Evolutionary conservation across 35 echinoderm and acorn worm genomes (phyloP), one percentile per base, ranked within the genome.

Genomic region (Patiria miniata): DNA sequence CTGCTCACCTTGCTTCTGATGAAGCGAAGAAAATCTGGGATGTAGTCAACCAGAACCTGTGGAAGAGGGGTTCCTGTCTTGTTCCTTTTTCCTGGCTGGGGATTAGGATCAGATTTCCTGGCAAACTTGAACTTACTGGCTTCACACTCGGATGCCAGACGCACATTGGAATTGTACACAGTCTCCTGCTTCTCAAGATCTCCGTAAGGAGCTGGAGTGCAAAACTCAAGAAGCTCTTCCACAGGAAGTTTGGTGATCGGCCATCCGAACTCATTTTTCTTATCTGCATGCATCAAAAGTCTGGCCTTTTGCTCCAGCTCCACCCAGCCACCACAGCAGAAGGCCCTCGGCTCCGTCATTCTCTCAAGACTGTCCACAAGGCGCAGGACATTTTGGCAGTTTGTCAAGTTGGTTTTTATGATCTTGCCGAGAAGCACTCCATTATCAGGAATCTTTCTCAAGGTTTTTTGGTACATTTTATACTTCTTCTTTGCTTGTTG

Each of bases 291-390:
- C 65, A 73, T 73, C 65, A 26, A 26, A 18, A 73, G 34, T 26
- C 34, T 73, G 65, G 21, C 19, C 2, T 34, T 14, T 32, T 18
- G 14, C 10, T 30, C 29, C 65, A 73, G 26, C 65, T 73, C 65
- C 2, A 73, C 29, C 65, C 65, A 73, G 23, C 65, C 65, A 22
- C 65, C 65, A 36, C 65, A 73, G 65, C 65, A 73, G 29, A 73
- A 73, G 29, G 65, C 26, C 29, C 65, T 73, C 16, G 19, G 65
- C 29, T 73, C 19, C 29, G 65, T 23, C 65, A 73, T 12, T 23
- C 14, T 73, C 26, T 10, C 22, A 30, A 73, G 65, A 30, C 26
- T 73, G 23, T 30, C 65, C 21, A 73, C 2, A 7, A 73, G 65
- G 21, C 29, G 22, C 26, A 22, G 65, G 3, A 73, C 65, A 73